These are phyloP conservation scores for Erpobdella octoculata DNA, from an alignment of 2,888 invertebrate species.

Conservation along the genomic window DNA sequence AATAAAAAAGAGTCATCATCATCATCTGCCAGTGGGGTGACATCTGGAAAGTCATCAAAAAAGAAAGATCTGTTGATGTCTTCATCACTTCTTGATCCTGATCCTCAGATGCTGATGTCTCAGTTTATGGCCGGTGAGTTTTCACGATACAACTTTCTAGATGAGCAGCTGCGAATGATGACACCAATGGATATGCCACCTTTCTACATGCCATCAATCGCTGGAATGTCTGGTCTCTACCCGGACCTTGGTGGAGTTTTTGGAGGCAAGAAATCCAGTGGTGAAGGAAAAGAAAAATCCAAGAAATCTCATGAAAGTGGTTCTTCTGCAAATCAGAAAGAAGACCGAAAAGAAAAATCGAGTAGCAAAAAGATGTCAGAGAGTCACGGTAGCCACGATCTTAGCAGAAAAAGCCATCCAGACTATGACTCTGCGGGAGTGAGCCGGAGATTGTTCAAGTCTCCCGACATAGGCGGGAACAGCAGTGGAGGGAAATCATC, in stretches of 20 bases:
- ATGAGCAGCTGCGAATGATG: constrained; percentile 27
- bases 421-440: not conserved
- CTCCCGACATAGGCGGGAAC: not conserved
- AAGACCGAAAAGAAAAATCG: not conserved
- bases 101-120: constrained; percentile 4
- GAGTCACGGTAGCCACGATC: not conserved
- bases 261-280: not conserved
- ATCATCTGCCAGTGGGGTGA: not conserved
- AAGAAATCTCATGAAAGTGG: not conserved
- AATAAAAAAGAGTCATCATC: constrained; percentile 14
- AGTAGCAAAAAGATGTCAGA: not conserved
- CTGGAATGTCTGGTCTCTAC: not conserved
- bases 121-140: constrained; percentile 11
- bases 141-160: constrained; percentile 13
- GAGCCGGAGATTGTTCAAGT: not conserved
- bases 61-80: not conserved
- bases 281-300: not conserved
- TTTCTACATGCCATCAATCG: constrained; percentile 17
- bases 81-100: constrained; percentile 7
- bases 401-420: not conserved
- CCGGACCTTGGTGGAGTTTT: not conserved
- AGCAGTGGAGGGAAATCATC: not conserved
- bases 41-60: not conserved
- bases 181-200: constrained; percentile 23
- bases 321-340: not conserved